Percentiles rank a stretch among this genome's conserved stretches.
These are phyloP conservation scores for Zoanthus gigantus DNA, from an alignment of 92 coral and sea anemone genomes.

Conservation along the genomic window DNA sequence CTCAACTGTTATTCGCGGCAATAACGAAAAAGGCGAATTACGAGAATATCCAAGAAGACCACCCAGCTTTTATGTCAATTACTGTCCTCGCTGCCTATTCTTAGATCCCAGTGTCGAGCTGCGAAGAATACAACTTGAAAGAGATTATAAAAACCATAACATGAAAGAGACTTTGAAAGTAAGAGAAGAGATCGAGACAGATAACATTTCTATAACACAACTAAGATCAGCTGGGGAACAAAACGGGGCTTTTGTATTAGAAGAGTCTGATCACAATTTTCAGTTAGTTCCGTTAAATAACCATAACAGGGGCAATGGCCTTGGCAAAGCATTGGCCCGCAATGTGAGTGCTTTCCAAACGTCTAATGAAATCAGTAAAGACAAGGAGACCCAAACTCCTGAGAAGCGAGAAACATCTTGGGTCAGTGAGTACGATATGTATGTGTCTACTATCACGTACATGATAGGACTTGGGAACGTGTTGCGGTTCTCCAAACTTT, in stretches of 20 bases:
- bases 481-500: constrained; percentile 83
- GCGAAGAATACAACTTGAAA: constrained; percentile 39
- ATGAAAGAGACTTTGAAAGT: constrained; percentile 5
- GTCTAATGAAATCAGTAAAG: not conserved
- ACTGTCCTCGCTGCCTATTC: not conserved
- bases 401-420: constrained; percentile 63
- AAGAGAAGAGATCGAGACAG: constrained; percentile 1
- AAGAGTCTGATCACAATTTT: not conserved
- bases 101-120: constrained; percentile 35
- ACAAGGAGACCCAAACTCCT: not conserved
- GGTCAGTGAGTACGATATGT: constrained; percentile 68
- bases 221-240: constrained; percentile 14
- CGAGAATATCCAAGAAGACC: not conserved
- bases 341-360: constrained; percentile 1
- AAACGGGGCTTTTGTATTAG: constrained; percentile 26
- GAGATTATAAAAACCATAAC: not conserved
- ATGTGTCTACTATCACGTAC: constrained; percentile 75
- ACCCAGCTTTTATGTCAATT: not conserved
- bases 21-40: not conserved
- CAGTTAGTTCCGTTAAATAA: constrained; percentile 20
- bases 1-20: not conserved
- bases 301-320: not conserved
- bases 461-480: constrained; percentile 92
- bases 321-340: not conserved
- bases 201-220: not conserved